These are phyloP conservation scores for Anastrepha obliqua DNA, from an alignment of 1,140 invertebrate species.

Conservation along the genomic window DNA sequence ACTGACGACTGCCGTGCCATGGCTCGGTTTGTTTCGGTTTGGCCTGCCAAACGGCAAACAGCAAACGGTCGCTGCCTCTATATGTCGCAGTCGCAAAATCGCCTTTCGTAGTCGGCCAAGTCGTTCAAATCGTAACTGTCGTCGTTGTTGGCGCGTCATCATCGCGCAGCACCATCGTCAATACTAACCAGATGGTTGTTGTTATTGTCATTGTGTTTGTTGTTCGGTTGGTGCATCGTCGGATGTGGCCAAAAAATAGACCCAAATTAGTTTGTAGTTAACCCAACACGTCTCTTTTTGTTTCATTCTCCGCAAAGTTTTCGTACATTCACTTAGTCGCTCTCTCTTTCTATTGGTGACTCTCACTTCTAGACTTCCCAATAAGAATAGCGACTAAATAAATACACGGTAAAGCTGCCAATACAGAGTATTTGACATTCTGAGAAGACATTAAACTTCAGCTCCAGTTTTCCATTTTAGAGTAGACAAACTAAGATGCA, in stretches of 20 bases:
- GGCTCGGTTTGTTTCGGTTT: slow-evolving; percentile 57
- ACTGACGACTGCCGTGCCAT: slow-evolving; percentile 70
- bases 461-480: no score
- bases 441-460: no score
- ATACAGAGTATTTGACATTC: no score
- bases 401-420: neutral
- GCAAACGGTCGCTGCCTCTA: slow-evolving; percentile 55
- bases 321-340: neutral
- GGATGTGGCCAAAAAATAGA: slow-evolving; percentile 38
- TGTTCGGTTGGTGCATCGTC: slow-evolving; percentile 10
- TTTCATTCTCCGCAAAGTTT: slow-evolving; percentile 10
- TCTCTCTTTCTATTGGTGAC: neutral
- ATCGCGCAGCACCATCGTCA: neutral
- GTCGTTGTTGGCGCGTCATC: slow-evolving; percentile 47
- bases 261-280: slow-evolving; percentile 46
- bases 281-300: slow-evolving; percentile 22
- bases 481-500: no score
- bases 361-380: neutral
- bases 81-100: slow-evolving; percentile 38
- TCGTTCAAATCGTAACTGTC: slow-evolving; percentile 5
- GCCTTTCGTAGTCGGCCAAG: slow-evolving; percentile 36
- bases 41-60: slow-evolving; percentile 71
- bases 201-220: neutral
- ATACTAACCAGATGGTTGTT: neutral
- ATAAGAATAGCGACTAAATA: neutral